Evolutionary conservation across 2,888 invertebrate species (phyloP), one percentile per base, ranked within the genome.

Genomic region (Leistus spinibarbis): DNA sequence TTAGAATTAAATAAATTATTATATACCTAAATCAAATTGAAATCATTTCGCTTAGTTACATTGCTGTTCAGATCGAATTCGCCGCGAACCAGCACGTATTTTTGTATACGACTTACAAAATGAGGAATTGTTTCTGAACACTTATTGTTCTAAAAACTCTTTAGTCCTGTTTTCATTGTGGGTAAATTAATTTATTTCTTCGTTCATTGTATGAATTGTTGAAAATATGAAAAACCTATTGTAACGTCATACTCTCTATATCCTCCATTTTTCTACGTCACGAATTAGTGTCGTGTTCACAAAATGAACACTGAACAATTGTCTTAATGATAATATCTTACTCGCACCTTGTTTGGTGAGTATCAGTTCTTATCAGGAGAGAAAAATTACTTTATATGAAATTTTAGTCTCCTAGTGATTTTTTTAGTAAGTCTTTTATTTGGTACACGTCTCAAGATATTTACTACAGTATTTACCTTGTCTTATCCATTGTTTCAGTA

Each of bases 391-490:
- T 23, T 63, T 63, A 19, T 9, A 16, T n/a, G 22, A 4, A 19
- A 62, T 62, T 20, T 62, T 62, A 62, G 20, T 22, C 22, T 69
- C 17, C 40, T 22, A 40, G 54, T 70, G 62, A 70, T 60, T 70
- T 62, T 62, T 70, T 60, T 70, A 62, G n/a, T 10, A 72, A 67
- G 67, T 73, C 73, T 73, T 73, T 67, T 63, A 63, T 53, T 69
- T 67, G 17, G 17, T 60, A 3, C 54, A 17, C 19, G 19, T 60
- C 17, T 17, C 19, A 22, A 22, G 63, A 63, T 63, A 53, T 63
- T 53, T 53, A 23, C 69, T 69, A 69, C 60, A 60, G 20, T 69
- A 70, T 53, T 70, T 70, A 70, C 69, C 69, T 70, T 70, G 69
- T 70, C 69, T 70, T 70, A 60, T 70, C 62, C 69, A 62, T 60